Percentiles rank a stretch among this genome's conserved stretches.
phyloP scores from a whole-genome alignment of 2,888 invertebrate genomes.

The Lepidonotus clava region DNA sequence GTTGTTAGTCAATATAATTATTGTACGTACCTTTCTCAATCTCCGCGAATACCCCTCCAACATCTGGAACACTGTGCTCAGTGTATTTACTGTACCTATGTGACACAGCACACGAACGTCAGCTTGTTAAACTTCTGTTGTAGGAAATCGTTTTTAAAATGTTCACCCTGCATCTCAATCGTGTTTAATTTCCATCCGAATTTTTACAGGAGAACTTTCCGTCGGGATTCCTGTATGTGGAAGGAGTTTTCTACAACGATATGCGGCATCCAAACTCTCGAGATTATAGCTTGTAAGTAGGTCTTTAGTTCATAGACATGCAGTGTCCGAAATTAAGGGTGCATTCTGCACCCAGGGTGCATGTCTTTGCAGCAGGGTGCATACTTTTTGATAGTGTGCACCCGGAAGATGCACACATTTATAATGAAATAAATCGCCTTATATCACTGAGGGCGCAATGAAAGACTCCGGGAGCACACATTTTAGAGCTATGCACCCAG shows the following conservation, averaged over 20 bases:
- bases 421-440: too few species aligned
- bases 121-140: not conserved
- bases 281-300: conserved; percentile 85
- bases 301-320: not conserved
- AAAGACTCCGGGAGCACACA: too few species aligned
- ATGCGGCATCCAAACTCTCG: conserved; percentile 83
- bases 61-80: not conserved
- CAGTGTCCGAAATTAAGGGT: too few species aligned
- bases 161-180: not conserved
- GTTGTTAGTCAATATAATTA: too few species aligned
- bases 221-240: conserved; percentile 89
- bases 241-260: conserved; percentile 90
- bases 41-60: not conserved
- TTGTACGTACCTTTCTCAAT: not conserved
- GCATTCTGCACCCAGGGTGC: too few species aligned
- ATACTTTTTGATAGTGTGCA: too few species aligned
- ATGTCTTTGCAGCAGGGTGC: too few species aligned
- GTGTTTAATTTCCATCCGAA: not conserved
- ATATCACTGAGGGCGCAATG: too few species aligned
- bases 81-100: too few species aligned
- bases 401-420: too few species aligned
- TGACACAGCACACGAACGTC: too few species aligned
- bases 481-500: too few species aligned
- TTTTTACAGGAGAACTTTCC: conserved; percentile 84
- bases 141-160: not conserved